A percentile compares a stretch with the other conserved stretches of the same genome.
Conservation (phyloP, 2,797 vertebrate species). For the Anableps anableps region DNA sequence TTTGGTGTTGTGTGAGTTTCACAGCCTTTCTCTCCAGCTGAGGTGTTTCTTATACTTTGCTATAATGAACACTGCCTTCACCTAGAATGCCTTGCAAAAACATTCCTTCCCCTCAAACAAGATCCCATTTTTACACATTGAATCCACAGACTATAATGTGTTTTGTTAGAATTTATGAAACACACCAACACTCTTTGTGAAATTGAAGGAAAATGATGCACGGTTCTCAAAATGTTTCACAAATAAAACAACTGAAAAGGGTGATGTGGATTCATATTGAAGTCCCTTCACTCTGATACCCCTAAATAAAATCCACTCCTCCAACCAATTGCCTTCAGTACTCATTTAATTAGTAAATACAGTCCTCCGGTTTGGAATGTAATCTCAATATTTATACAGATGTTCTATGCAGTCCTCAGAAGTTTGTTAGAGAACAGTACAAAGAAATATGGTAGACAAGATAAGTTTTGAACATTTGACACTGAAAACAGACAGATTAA, state of each 20-base stretch:
- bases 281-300: neutral
- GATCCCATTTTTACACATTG: neutral
- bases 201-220: neutral
- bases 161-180: neutral
- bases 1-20: constrained; percentile 42
- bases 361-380: neutral
- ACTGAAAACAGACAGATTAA: neutral
- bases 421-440: neutral
- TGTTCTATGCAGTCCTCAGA: neutral
- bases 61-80: constrained; percentile 22
- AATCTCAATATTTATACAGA: neutral
- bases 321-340: neutral
- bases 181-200: neutral
- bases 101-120: neutral
- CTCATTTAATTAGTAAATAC: too few relatives aligned
- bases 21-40: constrained; percentile 45
- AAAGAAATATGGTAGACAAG: neutral
- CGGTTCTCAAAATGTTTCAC: neutral
- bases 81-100: neutral
- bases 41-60: constrained; percentile 40
- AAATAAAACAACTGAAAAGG: neutral
- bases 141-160: neutral
- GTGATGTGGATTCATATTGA: neutral
- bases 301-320: neutral
- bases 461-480: neutral